These are phyloP conservation scores for Elanoides forficatus DNA, from an alignment of 2,113 vertebrate species.

Conservation along the genomic window DNA sequence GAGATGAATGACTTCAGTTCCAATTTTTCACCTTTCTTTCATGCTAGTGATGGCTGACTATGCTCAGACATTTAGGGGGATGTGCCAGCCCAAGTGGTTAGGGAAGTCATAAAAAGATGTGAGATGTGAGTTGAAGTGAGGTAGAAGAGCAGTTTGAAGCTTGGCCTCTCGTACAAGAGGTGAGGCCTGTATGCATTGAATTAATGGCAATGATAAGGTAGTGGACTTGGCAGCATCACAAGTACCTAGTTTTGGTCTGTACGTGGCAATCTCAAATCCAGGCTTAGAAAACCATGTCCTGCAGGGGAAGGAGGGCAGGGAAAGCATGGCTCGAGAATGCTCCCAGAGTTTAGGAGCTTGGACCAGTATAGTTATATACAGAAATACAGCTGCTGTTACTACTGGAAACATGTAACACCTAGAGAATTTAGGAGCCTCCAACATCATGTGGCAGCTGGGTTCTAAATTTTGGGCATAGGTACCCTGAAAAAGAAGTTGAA, in stretches of 20 bases:
- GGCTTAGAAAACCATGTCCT: background rate
- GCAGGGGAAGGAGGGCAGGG: background rate
- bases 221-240: background rate
- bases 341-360: background rate
- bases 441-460: background rate
- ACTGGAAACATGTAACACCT: background rate
- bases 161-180: background rate
- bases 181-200: too few species aligned
- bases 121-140: background rate
- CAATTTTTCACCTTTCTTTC: background rate
- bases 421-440: background rate
- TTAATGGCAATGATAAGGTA: background rate
- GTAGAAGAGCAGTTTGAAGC: background rate
- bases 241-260: background rate
- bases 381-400: background rate
- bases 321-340: background rate
- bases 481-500: background rate
- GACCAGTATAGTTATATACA: background rate
- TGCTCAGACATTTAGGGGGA: background rate
- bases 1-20: background rate
- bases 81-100: background rate
- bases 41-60: background rate
- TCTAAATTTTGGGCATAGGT: background rate
- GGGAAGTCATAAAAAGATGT: background rate
- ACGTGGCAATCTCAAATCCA: background rate